These are phyloP conservation scores for Hemicordylus capensis DNA, from an alignment of 2,113 vertebrate species.

Conservation along the genomic window DNA sequence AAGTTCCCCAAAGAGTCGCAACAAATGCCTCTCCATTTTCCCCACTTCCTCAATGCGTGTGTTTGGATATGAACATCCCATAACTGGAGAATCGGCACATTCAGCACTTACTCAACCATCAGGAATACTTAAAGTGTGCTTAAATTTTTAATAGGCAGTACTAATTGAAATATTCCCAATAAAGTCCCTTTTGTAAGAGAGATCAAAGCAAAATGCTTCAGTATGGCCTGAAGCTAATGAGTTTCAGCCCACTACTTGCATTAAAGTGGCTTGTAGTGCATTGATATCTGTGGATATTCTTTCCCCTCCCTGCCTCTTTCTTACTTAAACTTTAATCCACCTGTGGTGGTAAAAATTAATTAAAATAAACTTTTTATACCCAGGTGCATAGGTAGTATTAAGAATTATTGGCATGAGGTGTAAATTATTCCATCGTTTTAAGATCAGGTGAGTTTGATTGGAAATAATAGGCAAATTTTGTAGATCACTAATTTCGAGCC, in stretches of 20 bases:
- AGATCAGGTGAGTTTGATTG: slow-evolving; percentile 17
- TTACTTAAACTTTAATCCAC: slow-evolving; percentile 49
- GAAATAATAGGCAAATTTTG: not conserved
- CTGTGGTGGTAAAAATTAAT: slow-evolving; percentile 29
- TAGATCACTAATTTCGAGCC: not conserved
- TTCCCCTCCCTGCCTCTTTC: not conserved
- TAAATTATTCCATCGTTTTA: slow-evolving; percentile 12
- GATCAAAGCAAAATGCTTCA: slow-evolving; percentile 69
- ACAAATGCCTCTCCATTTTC: slow-evolving; percentile 60
- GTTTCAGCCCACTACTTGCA: slow-evolving; percentile 53
- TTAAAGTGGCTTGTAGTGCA: slow-evolving; percentile 53
- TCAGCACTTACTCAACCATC: slow-evolving; percentile 72
- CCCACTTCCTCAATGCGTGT: slow-evolving; percentile 54
- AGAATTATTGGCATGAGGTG: slow-evolving; percentile 18
- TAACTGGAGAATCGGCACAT: slow-evolving; percentile 62
- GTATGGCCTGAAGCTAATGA: slow-evolving; percentile 67
- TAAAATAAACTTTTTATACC: slow-evolving; percentile 31
- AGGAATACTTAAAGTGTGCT: slow-evolving; percentile 72
- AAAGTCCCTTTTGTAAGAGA: slow-evolving; percentile 63
- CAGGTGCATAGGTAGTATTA: slow-evolving; percentile 24
- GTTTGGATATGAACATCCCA: slow-evolving; percentile 52
- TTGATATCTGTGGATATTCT: slow-evolving; percentile 57
- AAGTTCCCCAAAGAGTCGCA: slow-evolving; percentile 68
- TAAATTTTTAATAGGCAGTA: slow-evolving; percentile 74
- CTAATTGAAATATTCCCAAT: slow-evolving; percentile 70